phyloP scores from a whole-genome alignment of 2,797 vertebrate species.

The Anas bahamensis region DNA sequence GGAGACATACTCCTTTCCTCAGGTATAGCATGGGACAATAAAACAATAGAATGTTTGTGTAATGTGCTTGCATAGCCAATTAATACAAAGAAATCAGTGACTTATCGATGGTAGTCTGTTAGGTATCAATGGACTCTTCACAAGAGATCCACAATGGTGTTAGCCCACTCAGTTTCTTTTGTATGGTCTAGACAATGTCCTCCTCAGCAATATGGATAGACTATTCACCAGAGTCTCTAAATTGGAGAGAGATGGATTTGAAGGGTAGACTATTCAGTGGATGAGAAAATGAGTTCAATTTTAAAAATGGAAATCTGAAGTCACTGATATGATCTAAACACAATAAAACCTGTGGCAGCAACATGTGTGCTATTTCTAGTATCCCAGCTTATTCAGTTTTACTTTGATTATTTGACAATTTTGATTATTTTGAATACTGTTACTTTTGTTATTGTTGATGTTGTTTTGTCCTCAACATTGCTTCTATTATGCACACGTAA shows the following conservation, averaged over 20 bases:
- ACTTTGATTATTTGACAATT: not conserved
- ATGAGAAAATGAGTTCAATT: not conserved
- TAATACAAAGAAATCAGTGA: not conserved
- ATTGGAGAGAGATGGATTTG: too few relatives aligned
- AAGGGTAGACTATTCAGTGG: too few relatives aligned
- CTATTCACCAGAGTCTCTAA: not conserved
- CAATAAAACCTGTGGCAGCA: not conserved
- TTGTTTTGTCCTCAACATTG: not conserved
- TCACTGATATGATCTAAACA: not conserved
- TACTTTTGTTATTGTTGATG: not conserved
- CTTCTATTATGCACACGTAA: not conserved
- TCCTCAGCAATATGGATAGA: not conserved
- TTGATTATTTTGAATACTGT: not conserved
- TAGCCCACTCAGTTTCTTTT: not conserved
- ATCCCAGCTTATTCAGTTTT: not conserved
- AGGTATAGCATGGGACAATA: not conserved
- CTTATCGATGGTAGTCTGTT: not conserved
- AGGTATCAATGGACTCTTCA: not conserved
- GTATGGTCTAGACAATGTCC: not conserved
- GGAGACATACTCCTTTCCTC: not conserved
- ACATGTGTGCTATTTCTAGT: not conserved
- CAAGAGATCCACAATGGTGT: not conserved
- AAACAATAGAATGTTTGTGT: not conserved
- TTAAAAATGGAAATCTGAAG: not conserved
- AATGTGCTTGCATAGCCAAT: not conserved